Conservation (phyloP, 2,797 vertebrate species). For the Brachyrhaphis roseni region DNA sequence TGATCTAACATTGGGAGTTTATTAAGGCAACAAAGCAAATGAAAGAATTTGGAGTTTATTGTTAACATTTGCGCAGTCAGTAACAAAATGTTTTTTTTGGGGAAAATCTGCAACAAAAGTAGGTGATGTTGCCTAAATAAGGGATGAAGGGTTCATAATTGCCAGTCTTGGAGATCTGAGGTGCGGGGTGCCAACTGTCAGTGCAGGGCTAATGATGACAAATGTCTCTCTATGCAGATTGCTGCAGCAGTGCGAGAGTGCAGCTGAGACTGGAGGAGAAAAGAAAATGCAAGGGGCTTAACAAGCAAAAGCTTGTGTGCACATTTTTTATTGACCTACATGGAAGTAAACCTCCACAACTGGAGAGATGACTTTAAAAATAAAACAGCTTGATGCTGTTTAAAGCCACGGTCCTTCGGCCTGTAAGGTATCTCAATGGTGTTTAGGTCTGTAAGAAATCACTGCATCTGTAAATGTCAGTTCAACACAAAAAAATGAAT, state of each 20-base stretch:
- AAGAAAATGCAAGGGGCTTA: constrained; percentile 61
- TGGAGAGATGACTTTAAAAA: constrained; percentile 53
- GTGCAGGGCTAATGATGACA: constrained; percentile 99
- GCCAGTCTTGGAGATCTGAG: constrained; percentile 94
- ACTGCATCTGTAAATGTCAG: constrained; percentile 15
- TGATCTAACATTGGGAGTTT: constrained; percentile 35
- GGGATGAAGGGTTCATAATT: constrained; percentile 90
- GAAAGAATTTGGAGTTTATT: constrained; percentile 31
- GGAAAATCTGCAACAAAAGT: constrained; percentile 80
- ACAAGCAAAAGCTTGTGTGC: constrained; percentile 69
- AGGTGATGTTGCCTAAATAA: constrained; percentile 86
- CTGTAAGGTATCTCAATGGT: constrained; percentile 37
- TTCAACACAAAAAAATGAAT: not conserved
- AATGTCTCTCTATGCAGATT: constrained; percentile 99
- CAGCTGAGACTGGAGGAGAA: constrained; percentile 78
- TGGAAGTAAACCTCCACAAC: constrained; percentile 60
- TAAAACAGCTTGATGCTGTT: constrained; percentile 43
- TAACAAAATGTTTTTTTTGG: constrained; percentile 77
- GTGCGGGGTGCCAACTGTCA: constrained; percentile 99
- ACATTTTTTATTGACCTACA: constrained; percentile 71
- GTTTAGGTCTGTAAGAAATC: constrained; percentile 6
- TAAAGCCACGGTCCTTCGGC: constrained; percentile 18
- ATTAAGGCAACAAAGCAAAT: constrained; percentile 44
- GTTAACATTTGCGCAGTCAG: constrained; percentile 46
- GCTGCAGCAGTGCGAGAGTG: constrained; percentile 76